Evolutionary conservation across 2,888 invertebrate genomes (phyloP).

Genomic region (Monopis laevigella): DNA sequence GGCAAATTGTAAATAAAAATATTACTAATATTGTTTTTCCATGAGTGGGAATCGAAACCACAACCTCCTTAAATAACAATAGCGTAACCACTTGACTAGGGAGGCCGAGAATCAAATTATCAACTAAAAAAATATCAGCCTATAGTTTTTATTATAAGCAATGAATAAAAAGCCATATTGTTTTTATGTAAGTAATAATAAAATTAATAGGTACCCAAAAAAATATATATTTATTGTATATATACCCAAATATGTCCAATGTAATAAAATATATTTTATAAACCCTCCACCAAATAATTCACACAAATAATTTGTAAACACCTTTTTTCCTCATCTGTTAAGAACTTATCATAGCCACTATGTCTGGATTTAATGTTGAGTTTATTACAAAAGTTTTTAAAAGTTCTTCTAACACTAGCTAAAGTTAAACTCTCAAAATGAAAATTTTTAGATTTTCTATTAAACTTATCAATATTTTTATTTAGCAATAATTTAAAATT

Average conservation of each 20-base stretch:
- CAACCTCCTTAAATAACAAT: too few relatives aligned
- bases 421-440: conserved; percentile 44
- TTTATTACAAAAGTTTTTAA: conserved; percentile 44
- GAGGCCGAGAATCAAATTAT: too few relatives aligned
- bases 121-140: background rate
- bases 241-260: background rate
- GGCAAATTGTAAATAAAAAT: too few relatives aligned
- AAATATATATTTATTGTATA: background rate
- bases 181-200: background rate
- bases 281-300: conserved; percentile 37
- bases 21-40: too few relatives aligned
- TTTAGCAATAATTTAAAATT: too few relatives aligned
- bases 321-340: conserved; percentile 78
- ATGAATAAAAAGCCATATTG: too few relatives aligned
- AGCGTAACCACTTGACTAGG: too few relatives aligned
- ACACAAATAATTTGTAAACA: conserved; percentile 27
- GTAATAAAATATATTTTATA: conserved; percentile 7
- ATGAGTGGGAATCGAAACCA: too few relatives aligned
- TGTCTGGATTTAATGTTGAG: conserved; percentile 46
- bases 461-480: too few relatives aligned
- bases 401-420: conserved; percentile 40
- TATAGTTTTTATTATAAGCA: too few relatives aligned
- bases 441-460: conserved; percentile 35
- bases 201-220: background rate
- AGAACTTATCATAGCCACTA: conserved; percentile 70